These are phyloP conservation scores for Pandemis corylana DNA, from an alignment of 2,888 invertebrate genomes.

Conservation along the genomic window DNA sequence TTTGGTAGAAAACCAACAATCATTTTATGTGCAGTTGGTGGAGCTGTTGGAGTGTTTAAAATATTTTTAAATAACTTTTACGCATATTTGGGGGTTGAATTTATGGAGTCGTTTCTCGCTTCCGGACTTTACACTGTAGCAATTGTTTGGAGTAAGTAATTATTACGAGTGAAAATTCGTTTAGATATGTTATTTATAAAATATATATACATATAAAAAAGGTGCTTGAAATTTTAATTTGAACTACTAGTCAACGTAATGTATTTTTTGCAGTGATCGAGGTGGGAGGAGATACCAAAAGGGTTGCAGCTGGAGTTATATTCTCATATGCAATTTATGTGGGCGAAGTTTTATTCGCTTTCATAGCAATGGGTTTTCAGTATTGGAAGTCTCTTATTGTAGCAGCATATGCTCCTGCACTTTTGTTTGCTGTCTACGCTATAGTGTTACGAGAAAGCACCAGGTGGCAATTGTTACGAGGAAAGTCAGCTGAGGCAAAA, in stretches of 20 bases:
- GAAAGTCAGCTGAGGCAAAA: conserved; percentile 63
- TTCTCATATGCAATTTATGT: conserved; percentile 70
- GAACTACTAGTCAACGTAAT: neutral
- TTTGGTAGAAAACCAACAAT: conserved; percentile 71
- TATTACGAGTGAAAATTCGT: neutral
- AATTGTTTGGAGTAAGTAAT: conserved; percentile 66
- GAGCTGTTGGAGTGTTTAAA: conserved; percentile 65
- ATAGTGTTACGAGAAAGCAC: conserved; percentile 67
- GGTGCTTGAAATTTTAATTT: neutral
- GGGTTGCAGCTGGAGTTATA: conserved; percentile 68
- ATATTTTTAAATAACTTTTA: conserved; percentile 65
- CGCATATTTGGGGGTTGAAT: conserved; percentile 64
- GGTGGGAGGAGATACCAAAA: conserved; percentile 70
- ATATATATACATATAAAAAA: neutral
- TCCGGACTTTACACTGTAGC: conserved; percentile 73
- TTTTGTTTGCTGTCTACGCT: conserved; percentile 60
- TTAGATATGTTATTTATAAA: neutral
- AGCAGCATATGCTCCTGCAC: conserved; percentile 63
- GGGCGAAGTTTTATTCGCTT: conserved; percentile 69
- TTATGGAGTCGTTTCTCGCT: conserved; percentile 68
- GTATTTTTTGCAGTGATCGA: conserved; percentile 66
- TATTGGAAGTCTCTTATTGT: conserved; percentile 70
- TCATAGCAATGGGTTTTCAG: conserved; percentile 65
- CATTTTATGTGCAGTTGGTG: conserved; percentile 67
- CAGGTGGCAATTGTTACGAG: conserved; percentile 71